Evolutionary conservation across 2,797 vertebrate genomes (phyloP).

Genomic region (Helostoma temminkii): DNA sequence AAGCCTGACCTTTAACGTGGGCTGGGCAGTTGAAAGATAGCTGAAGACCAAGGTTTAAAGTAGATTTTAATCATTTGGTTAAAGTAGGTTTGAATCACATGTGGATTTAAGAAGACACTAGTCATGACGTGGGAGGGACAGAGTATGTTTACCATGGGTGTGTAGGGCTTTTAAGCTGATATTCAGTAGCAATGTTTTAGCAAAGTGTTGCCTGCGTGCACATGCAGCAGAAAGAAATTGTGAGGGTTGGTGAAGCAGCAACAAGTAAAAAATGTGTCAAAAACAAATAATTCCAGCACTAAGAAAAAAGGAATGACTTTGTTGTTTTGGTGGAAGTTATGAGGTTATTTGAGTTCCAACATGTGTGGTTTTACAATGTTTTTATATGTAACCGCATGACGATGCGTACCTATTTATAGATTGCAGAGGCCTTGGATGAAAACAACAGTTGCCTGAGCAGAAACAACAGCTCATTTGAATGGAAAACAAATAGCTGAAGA

Average conservation of each 20-base stretch:
- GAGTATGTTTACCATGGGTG: too few species aligned
- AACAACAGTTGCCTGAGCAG: slow-evolving; percentile 38
- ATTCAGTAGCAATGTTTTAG: background rate
- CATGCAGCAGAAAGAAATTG: too few species aligned
- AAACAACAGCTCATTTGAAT: slow-evolving; percentile 45
- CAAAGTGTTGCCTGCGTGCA: background rate
- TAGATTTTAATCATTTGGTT: background rate
- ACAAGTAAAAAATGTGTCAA: background rate
- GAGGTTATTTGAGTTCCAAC: slow-evolving; percentile 24
- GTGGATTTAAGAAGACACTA: too few species aligned
- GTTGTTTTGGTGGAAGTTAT: slow-evolving; percentile 24
- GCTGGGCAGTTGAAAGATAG: background rate
- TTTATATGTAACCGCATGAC: slow-evolving; percentile 65
- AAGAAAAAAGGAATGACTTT: background rate
- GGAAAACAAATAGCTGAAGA: slow-evolving; percentile 47
- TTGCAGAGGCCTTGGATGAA: slow-evolving; percentile 23
- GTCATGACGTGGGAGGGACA: background rate
- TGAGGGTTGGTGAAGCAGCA: too few species aligned
- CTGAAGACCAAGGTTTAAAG: background rate
- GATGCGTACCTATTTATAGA: slow-evolving; percentile 59
- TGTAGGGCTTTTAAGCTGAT: too few species aligned
- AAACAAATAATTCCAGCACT: background rate
- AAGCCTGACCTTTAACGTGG: background rate
- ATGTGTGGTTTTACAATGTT: slow-evolving; percentile 45
- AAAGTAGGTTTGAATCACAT: background rate